phyloP scores from a whole-genome alignment of 2,797 vertebrate species.

The Heteromormyrus szaboi region DNA sequence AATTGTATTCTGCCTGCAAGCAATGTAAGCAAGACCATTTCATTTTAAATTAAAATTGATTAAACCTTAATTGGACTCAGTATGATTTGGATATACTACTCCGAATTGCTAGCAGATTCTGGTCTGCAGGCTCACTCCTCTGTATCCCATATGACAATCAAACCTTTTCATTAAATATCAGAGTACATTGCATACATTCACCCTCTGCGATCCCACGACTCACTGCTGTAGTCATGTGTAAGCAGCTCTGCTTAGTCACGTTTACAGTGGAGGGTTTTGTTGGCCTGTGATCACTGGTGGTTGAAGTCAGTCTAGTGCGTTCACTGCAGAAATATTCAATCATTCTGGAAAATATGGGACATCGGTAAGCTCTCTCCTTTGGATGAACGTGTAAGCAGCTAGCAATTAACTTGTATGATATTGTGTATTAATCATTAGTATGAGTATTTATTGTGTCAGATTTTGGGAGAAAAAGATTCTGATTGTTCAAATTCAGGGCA shows the following conservation, averaged over 20 bases:
- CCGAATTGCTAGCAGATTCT: not conserved
- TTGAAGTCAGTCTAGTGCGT: slow-evolving; percentile 15
- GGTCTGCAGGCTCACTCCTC: not conserved
- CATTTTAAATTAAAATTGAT: not conserved
- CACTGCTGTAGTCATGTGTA: slow-evolving; percentile 14
- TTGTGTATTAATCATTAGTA: not conserved
- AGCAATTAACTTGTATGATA: not conserved
- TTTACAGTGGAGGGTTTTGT: slow-evolving; percentile 29
- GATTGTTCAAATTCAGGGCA: not conserved
- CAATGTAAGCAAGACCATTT: not conserved
- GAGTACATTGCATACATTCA: not conserved
- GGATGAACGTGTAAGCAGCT: not conserved
- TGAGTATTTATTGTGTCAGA: not conserved
- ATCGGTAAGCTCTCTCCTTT: not conserved
- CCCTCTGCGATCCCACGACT: slow-evolving; percentile 13
- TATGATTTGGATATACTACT: not conserved
- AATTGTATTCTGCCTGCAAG: not conserved
- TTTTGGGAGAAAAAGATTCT: not conserved
- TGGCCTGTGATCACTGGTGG: slow-evolving; percentile 20
- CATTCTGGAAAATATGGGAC: not conserved
- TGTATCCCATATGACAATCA: slow-evolving; percentile 30
- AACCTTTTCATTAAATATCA: slow-evolving; percentile 26
- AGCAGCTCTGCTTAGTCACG: slow-evolving; percentile 29
- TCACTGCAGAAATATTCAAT: not conserved
- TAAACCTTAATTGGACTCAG: not conserved